A percentile compares a stretch with the other conserved stretches of the same genome.
Evolutionary conservation across 2,797 vertebrate genomes (phyloP).

Genomic region (Melanotaenia trifasciata): DNA sequence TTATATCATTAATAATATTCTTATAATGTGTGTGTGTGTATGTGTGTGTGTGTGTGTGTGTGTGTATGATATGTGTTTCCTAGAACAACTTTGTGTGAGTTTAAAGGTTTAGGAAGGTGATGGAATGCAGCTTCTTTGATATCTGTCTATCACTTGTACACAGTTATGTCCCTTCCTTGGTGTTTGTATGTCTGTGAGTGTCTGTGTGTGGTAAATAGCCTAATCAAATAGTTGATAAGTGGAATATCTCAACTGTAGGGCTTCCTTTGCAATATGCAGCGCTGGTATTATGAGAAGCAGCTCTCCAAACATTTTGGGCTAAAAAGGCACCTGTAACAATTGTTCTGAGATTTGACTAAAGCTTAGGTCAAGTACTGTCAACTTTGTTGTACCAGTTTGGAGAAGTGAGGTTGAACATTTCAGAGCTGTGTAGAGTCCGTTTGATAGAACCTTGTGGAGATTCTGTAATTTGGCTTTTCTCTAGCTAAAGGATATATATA

Average conservation of each 20-base stretch:
- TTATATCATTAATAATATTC: conserved; percentile 73
- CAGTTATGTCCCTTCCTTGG: conserved; percentile 75
- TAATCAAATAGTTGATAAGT: conserved; percentile 82
- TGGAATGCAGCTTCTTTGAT: conserved; percentile 81
- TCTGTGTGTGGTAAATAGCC: conserved; percentile 77
- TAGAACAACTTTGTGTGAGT: conserved; percentile 75
- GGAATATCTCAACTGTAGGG: conserved; percentile 85
- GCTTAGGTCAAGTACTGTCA: conserved; percentile 48
- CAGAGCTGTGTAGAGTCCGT: conserved; percentile 43
- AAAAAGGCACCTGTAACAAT: conserved; percentile 59
- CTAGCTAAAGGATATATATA: background rate
- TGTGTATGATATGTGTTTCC: conserved; percentile 78
- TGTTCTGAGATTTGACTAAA: conserved; percentile 47
- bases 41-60: conserved; percentile 69
- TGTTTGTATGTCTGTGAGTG: conserved; percentile 77
- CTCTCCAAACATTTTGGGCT: conserved; percentile 72
- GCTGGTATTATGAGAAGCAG: conserved; percentile 82
- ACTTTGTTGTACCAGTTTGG: conserved; percentile 34
- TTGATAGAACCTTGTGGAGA: conserved; percentile 25
- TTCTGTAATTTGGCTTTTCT: conserved; percentile 31
- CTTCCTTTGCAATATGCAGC: conserved; percentile 89
- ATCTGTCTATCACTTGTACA: conserved; percentile 76
- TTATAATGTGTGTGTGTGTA: conserved; percentile 30
- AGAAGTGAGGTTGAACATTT: conserved; percentile 41
- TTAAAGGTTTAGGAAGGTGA: conserved; percentile 70